Base-by-base conservation (phyloP, 2,797 vertebrate species). In the Notolepis coatsorum region DNA sequence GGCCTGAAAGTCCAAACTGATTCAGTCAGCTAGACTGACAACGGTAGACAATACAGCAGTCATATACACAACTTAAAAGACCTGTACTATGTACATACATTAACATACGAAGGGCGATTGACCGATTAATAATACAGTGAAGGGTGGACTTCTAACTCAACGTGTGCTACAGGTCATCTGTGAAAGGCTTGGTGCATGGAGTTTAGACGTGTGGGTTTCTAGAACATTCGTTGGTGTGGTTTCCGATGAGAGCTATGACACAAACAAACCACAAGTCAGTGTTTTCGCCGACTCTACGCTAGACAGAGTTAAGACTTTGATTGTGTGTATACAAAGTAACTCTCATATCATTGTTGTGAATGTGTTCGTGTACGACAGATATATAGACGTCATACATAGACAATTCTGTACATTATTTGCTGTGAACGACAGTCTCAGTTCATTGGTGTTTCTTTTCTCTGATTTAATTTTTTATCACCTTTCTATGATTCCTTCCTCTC, bases 351-450 rank as follows among this genome's bases (percentile, higher is more conserved):
- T 43, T 23, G 13, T 28, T 57, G 47, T 52, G 21, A 47, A 0
- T 24, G 41, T 48, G 67, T 62, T 63, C 21, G 37, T 13, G 10
- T 6, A 54, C 67, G 48, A 65, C 57, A 52, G 12, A 60, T 27
- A 68, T 31, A 61, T 43, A 65, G 68, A 73, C 48, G 43, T 70
- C 10, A 23, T 10, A 75, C 43, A 68, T 20, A 5, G 20, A 68
- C 31, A 47, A 38, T 24, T 75, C 66, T 80, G 68, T 84, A 84
- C 81, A 86, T 82, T 81, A 85, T 82, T 84, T 83, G 84, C 76
- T 74, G 74, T 62, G 20, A 71, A 80, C 47, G 5, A 82, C 65
- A 77, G 35, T 20, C 71, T 82, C 75, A n/a, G n/a, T n/a, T n/a
- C n/a, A n/a, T n/a, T n/a, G n/a, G n/a, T n/a, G n/a, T n/a, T n/a